phyloP scores from a whole-genome alignment of 2,888 invertebrate species.

The Calliopum simillimum region DNA sequence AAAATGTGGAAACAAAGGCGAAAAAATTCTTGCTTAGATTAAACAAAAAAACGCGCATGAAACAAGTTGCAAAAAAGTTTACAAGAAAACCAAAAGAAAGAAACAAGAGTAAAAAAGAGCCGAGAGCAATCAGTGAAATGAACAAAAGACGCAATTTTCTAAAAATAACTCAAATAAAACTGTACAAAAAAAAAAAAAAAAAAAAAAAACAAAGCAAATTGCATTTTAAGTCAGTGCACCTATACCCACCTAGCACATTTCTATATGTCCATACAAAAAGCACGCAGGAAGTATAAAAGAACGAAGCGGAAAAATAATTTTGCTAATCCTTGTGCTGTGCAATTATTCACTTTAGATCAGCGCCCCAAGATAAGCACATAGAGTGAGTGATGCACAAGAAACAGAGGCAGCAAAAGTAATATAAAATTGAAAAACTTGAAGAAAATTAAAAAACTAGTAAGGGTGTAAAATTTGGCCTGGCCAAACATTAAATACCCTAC shows the following conservation, averaged over 20 bases:
- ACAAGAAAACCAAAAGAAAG: conserved; percentile 4
- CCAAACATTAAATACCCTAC: too few relatives aligned
- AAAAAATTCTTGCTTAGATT: conserved; percentile 41
- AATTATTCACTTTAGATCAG: conserved; percentile 38
- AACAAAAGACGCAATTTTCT: conserved; percentile 49
- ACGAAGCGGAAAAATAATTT: conserved; percentile 20
- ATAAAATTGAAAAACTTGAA: background rate
- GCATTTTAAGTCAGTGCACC: conserved; percentile 12
- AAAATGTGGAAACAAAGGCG: conserved; percentile 42
- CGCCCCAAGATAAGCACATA: conserved; percentile 28
- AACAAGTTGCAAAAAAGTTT: background rate
- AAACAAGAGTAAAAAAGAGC: background rate
- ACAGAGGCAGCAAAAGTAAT: background rate
- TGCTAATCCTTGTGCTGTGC: conserved; percentile 25
- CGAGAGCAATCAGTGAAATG: conserved; percentile 27
- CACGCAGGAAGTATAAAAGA: conserved; percentile 11
- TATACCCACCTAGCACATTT: too few relatives aligned
- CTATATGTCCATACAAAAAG: background rate
- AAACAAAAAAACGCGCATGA: conserved; percentile 31
- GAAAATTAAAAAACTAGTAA: too few relatives aligned
- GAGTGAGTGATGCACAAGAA: conserved; percentile 7
- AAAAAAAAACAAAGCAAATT: too few relatives aligned
- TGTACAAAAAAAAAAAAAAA: background rate
- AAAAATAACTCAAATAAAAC: background rate
- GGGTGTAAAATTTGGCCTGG: too few relatives aligned